Conservation (phyloP, 2,888 invertebrate genomes). For the Leptopilina myrica region DNA sequence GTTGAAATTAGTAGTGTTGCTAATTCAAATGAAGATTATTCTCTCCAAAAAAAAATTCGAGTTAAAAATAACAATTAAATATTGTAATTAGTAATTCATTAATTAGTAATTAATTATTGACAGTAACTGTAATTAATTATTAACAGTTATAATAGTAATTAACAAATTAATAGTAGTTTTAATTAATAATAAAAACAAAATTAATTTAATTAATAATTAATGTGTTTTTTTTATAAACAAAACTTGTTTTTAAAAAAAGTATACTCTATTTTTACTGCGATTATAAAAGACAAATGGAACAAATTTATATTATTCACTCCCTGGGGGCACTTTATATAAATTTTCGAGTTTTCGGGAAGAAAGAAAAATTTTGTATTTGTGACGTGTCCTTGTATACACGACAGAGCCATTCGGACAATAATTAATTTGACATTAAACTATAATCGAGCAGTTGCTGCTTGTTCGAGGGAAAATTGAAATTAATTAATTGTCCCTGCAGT, state of each 20-base stretch:
- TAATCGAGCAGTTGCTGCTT: slow-evolving; percentile 66
- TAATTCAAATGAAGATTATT: too few relatives aligned
- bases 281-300: too few relatives aligned
- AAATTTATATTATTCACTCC: slow-evolving; percentile 41
- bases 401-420: slow-evolving; percentile 56
- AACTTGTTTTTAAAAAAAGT: too few relatives aligned
- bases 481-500: slow-evolving; percentile 68
- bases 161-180: neutral
- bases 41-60: too few relatives aligned
- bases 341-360: slow-evolving; percentile 57
- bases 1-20: too few relatives aligned
- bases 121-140: too few relatives aligned
- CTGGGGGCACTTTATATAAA: slow-evolving; percentile 56
- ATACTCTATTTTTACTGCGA: too few relatives aligned
- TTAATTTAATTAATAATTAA: too few relatives aligned
- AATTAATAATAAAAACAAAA: neutral
- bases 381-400: slow-evolving; percentile 50
- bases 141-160: neutral
- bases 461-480: slow-evolving; percentile 69
- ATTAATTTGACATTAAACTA: slow-evolving; percentile 68
- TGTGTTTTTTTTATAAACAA: too few relatives aligned
- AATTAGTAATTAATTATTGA: too few relatives aligned
- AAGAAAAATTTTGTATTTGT: slow-evolving; percentile 50
- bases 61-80: too few relatives aligned
- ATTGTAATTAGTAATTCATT: too few relatives aligned